Conservation (phyloP, 2,113 vertebrate genomes). For the Mustelus asterias region DNA sequence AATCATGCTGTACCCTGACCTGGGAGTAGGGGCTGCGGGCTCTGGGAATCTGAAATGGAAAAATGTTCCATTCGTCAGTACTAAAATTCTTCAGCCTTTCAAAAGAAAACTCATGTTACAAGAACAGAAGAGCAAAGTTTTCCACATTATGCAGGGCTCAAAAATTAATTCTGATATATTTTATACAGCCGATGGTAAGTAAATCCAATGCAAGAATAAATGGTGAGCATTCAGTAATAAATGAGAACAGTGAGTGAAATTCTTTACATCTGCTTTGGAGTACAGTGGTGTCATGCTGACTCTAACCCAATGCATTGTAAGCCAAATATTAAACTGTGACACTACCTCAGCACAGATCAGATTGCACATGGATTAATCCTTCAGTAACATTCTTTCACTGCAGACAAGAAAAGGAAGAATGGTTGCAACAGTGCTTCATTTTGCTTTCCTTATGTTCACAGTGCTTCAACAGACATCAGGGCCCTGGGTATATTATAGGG, state of each 20-base stretch:
- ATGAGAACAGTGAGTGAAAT: constrained; percentile 45
- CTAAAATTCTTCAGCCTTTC: background rate
- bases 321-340: constrained; percentile 57
- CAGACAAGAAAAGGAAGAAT: constrained; percentile 44
- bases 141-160: background rate
- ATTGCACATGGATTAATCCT: constrained; percentile 59
- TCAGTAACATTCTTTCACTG: constrained; percentile 48
- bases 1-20: background rate
- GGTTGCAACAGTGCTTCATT: background rate
- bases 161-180: background rate
- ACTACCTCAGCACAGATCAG: constrained; percentile 54
- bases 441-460: background rate
- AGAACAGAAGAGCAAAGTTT: background rate
- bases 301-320: constrained; percentile 57
- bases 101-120: background rate
- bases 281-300: constrained; percentile 61
- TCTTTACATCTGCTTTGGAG: constrained; percentile 68
- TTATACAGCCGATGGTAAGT: background rate
- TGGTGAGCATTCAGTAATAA: constrained; percentile 43
- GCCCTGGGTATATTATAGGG: background rate
- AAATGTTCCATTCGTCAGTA: background rate
- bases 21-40: background rate
- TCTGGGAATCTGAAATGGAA: background rate
- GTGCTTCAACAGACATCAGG: background rate
- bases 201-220: background rate